phyloP scores from a whole-genome alignment of 2,797 vertebrate species.

The Typhlichthys subterraneus region DNA sequence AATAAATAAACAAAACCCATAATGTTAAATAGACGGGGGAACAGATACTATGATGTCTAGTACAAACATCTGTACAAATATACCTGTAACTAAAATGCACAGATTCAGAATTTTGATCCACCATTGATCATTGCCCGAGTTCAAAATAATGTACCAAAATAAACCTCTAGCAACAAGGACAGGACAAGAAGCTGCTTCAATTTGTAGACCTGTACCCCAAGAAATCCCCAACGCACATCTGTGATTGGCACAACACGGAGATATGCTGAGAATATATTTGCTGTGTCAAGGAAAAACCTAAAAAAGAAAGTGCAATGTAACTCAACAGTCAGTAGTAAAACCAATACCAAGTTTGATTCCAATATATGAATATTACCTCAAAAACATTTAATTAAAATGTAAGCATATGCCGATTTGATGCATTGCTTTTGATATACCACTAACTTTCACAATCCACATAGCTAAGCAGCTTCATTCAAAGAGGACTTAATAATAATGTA shows the following conservation, averaged over 20 bases:
- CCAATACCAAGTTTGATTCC: slow-evolving; percentile 54
- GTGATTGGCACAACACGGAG: slow-evolving; percentile 79
- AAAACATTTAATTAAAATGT: slow-evolving; percentile 54
- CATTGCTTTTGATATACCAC: slow-evolving; percentile 38
- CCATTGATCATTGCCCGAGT: slow-evolving; percentile 49
- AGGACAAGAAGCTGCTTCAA: slow-evolving; percentile 82
- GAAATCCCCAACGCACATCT: slow-evolving; percentile 76
- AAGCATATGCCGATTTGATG: slow-evolving; percentile 38
- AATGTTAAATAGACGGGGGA: slow-evolving; percentile 25
- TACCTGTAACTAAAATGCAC: slow-evolving; percentile 46
- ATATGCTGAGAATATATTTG: slow-evolving; percentile 82
- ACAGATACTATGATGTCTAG: slow-evolving; percentile 33
- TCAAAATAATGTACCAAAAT: slow-evolving; percentile 60
- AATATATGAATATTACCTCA: slow-evolving; percentile 43
- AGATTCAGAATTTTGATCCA: slow-evolving; percentile 58
- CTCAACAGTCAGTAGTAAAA: slow-evolving; percentile 73
- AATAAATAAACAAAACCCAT: slow-evolving; percentile 11
- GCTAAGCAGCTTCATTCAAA: slow-evolving; percentile 34
- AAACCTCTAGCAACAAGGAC: slow-evolving; percentile 77
- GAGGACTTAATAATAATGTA: slow-evolving; percentile 4
- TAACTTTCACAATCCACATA: slow-evolving; percentile 32
- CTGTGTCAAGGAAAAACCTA: slow-evolving; percentile 82
- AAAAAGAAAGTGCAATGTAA: slow-evolving; percentile 88
- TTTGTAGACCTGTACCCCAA: slow-evolving; percentile 89
- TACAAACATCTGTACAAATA: slow-evolving; percentile 36